These are phyloP conservation scores for Ganaspis brasiliensis DNA, from an alignment of 2,888 invertebrate species.

Conservation along the genomic window DNA sequence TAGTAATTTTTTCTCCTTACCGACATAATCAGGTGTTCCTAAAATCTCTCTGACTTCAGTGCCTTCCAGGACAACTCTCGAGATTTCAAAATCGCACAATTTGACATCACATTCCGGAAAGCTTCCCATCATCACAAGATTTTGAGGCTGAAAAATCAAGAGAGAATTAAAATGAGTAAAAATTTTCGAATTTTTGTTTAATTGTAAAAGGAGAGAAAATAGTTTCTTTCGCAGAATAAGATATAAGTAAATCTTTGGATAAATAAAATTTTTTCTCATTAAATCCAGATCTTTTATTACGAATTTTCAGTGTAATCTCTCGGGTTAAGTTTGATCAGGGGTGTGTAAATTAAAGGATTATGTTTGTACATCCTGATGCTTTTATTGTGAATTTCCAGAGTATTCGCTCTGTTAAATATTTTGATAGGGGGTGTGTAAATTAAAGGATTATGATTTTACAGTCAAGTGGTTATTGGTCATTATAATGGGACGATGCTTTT, in stretches of 20 bases:
- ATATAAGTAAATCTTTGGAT: no score
- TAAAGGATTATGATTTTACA: background rate
- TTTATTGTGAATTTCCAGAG: background rate
- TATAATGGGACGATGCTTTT: constrained; percentile 11
- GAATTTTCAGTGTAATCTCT: background rate
- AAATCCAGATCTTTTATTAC: no score
- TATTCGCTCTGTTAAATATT: no score
- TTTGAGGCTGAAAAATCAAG: constrained; percentile 84
- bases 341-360: background rate
- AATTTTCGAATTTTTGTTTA: no score
- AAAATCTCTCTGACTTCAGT: constrained; percentile 86
- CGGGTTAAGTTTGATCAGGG: no score
- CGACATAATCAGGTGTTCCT: constrained; percentile 87
- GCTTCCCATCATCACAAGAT: constrained; percentile 84
- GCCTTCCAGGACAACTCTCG: constrained; percentile 84
- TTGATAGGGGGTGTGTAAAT: background rate
- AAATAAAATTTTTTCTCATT: no score
- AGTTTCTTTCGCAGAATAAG: no score
- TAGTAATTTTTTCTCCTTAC: constrained; percentile 77
- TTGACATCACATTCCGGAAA: constrained; percentile 84
- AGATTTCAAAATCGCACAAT: constrained; percentile 85
- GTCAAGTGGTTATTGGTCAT: background rate
- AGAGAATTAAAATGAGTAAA: background rate
- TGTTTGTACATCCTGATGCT: no score
- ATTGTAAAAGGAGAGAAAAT: no score